phyloP scores from a whole-genome alignment of 1,140 invertebrate genomes.

The Trinorchestia longiramus region DNA sequence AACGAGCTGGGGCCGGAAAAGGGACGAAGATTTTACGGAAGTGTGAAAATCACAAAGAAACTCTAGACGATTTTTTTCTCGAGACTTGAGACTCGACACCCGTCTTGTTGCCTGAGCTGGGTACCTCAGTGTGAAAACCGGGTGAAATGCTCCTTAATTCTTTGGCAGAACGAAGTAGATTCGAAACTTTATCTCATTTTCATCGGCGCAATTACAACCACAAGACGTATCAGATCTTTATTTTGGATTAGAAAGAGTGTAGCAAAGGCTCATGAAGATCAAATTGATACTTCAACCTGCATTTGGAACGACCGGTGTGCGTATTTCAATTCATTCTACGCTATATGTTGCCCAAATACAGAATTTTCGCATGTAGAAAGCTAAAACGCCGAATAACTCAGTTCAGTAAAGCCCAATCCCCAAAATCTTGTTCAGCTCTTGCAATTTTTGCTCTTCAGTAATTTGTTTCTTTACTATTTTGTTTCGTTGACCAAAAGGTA shows the following conservation, averaged over 20 bases:
- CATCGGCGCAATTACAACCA: too few relatives aligned
- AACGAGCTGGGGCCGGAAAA: background rate
- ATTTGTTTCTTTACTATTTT: background rate
- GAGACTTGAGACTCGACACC: background rate
- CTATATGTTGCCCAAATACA: too few relatives aligned
- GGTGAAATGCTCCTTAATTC: background rate
- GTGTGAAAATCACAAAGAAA: background rate
- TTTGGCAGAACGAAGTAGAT: background rate
- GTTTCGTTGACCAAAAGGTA: background rate
- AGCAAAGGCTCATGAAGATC: too few relatives aligned
- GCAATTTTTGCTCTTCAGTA: background rate
- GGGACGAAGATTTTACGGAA: background rate
- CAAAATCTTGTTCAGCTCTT: background rate
- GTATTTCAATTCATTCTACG: too few relatives aligned
- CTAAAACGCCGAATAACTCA: too few relatives aligned
- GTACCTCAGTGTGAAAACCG: background rate
- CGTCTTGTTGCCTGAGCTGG: background rate
- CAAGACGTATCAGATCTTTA: too few relatives aligned
- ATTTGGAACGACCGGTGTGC: too few relatives aligned
- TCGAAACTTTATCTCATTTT: too few relatives aligned
- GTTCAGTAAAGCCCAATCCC: too few relatives aligned
- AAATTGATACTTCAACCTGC: too few relatives aligned
- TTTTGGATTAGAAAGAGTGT: too few relatives aligned
- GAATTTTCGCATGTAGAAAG: too few relatives aligned
- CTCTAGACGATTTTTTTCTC: background rate